Evolutionary conservation across 2,113 vertebrate species (phyloP), one percentile per base, ranked within the genome.

Genomic region (Microcebus tavaratra): DNA sequence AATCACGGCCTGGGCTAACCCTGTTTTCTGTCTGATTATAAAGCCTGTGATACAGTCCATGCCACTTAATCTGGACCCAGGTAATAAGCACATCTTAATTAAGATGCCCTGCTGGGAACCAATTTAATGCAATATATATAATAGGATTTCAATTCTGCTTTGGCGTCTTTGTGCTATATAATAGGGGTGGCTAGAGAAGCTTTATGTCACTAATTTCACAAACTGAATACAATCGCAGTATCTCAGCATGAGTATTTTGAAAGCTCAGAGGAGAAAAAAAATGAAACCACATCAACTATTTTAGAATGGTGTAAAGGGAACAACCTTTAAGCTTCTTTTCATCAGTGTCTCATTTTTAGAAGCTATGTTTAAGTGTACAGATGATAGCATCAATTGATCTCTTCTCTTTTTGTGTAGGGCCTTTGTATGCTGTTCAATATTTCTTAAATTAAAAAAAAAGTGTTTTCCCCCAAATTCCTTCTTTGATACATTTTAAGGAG

Each of bases 51-150:
- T 96, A 92, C 84, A 96, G 95, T 96, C 97, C 92, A 87, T 80
- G 90, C 97, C 95, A 97, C 92, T 98, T 97, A 95, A 96, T 97
- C 95, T 88, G 97, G 97, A 97, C 97, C 95, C 90, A 97, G 96
- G 98, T 98, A 98, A 97, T 97, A 97, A 97, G 98, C 95, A 97
- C 95, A 95, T 98, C 95, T 97, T 98, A 98, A 98, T 97, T 98
- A 98, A 97, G 98, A 94, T 75, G n/a, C 78, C 98, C 96, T 1
- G 36, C 97, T 98, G 97, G 97, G 96, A 98, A 88, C 90, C 96
- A 97, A 97, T 97, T 98, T 97, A 98, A 98, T 98, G 96, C 94
- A 96, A 98, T 97, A 96, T 97, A 97, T 98, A 92, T 97, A 98
- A 98, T 97, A 97, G 96, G 95, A 96, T 98, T 98, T 97, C 98